These are phyloP conservation scores for Melinopterus prodromus DNA, from an alignment of 2,888 invertebrate species.

Conservation along the genomic window DNA sequence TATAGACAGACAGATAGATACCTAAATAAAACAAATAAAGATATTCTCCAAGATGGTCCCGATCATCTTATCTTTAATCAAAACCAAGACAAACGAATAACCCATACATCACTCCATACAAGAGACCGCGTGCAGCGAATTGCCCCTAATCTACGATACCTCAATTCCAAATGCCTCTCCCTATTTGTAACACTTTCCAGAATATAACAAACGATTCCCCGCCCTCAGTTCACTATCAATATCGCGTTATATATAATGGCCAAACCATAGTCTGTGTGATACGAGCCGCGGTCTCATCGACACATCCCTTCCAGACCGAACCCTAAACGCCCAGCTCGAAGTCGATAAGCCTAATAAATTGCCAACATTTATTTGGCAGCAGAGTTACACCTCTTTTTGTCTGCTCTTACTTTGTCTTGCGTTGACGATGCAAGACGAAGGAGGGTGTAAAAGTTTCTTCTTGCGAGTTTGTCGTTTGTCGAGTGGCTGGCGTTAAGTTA, in stretches of 20 bases:
- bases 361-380: conserved; percentile 31
- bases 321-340: conserved; percentile 17
- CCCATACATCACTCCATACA: not conserved
- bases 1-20: no score
- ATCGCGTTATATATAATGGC: conserved; percentile 17
- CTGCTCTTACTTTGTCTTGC: conserved; percentile 21
- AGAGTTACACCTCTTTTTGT: conserved; percentile 29
- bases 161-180: not conserved
- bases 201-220: not conserved
- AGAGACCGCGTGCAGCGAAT: not conserved
- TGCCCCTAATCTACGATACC: not conserved
- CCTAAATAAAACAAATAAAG: no score
- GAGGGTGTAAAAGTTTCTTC: conserved; percentile 6
- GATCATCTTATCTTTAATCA: no score
- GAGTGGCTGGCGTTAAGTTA: conserved; percentile 5
- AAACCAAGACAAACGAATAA: no score
- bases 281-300: conserved; percentile 14
- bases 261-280: not conserved
- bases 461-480: conserved; percentile 9
- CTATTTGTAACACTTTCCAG: conserved; percentile 12
- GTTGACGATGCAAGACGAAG: not conserved
- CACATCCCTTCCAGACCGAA: conserved; percentile 10
- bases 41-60: no score
- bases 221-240: conserved; percentile 16
- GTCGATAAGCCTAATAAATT: conserved; percentile 35